Evolutionary conservation across 2,113 vertebrate genomes (phyloP).

Genomic region (Amblyornis subalaris): DNA sequence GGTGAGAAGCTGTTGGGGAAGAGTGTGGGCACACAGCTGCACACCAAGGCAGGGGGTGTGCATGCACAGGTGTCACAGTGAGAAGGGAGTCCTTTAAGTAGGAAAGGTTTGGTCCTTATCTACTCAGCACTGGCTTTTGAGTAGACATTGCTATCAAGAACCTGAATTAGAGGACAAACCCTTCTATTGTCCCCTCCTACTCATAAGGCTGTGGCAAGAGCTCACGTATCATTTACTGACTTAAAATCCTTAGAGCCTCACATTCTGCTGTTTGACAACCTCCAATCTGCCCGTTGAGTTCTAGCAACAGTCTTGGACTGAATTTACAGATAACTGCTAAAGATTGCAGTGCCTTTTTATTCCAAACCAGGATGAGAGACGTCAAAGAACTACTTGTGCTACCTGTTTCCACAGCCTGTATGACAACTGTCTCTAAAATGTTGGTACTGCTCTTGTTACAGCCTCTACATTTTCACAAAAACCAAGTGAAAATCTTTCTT

Average conservation of each 20-base stretch:
- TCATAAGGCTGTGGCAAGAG: background rate
- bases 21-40: background rate
- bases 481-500: background rate
- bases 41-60: too few relatives aligned
- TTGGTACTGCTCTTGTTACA: background rate
- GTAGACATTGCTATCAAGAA: background rate
- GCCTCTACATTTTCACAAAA: background rate
- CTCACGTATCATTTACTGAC: background rate
- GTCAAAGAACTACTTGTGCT: background rate
- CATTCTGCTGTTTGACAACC: background rate
- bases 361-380: background rate
- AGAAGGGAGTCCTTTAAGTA: background rate
- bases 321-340: background rate
- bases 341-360: background rate
- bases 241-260: background rate
- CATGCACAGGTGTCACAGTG: too few relatives aligned
- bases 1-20: background rate
- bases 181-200: rapidly evolving
- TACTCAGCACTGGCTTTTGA: background rate
- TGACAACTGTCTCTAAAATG: background rate
- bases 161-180: background rate
- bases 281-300: background rate
- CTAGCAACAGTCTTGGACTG: background rate
- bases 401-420: background rate
- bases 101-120: background rate